Conservation (phyloP, 2,888 invertebrate species). For the Drosophila glabriapex region DNA sequence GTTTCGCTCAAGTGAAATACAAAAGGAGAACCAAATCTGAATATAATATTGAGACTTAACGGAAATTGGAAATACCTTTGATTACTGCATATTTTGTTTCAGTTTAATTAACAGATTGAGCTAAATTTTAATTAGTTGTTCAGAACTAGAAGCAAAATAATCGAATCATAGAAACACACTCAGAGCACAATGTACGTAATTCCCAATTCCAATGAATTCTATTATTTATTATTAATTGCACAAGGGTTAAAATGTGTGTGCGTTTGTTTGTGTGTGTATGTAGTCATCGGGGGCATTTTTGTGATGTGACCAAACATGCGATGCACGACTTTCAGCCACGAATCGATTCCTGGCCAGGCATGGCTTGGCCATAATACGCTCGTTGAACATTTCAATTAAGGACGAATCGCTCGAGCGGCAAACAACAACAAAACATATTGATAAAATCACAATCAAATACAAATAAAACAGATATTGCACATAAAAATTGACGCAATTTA, state of each 20-base stretch:
- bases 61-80: constrained; percentile 23
- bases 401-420: constrained; percentile 21
- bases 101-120: constrained; percentile 35
- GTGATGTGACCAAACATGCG: constrained; percentile 34
- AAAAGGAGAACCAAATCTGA: neutral
- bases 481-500: constrained; percentile 75
- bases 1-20: neutral
- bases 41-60: neutral
- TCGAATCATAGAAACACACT: constrained; percentile 34
- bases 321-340: constrained; percentile 27
- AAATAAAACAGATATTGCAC: constrained; percentile 78
- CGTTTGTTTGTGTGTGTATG: neutral
- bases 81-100: constrained; percentile 14
- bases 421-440: constrained; percentile 65
- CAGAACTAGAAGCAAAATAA: constrained; percentile 25
- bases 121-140: constrained; percentile 24
- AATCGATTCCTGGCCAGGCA: neutral
- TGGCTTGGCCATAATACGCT: constrained; percentile 37
- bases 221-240: constrained; percentile 77
- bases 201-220: constrained; percentile 66
- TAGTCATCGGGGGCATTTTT: constrained; percentile 32
- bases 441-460: constrained; percentile 79
- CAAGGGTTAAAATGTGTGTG: constrained; percentile 20
- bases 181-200: constrained; percentile 21
- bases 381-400: constrained; percentile 76